Evolutionary conservation across 2,888 invertebrate genomes (phyloP).

Genomic region (Lordiphosa fenestrarum): DNA sequence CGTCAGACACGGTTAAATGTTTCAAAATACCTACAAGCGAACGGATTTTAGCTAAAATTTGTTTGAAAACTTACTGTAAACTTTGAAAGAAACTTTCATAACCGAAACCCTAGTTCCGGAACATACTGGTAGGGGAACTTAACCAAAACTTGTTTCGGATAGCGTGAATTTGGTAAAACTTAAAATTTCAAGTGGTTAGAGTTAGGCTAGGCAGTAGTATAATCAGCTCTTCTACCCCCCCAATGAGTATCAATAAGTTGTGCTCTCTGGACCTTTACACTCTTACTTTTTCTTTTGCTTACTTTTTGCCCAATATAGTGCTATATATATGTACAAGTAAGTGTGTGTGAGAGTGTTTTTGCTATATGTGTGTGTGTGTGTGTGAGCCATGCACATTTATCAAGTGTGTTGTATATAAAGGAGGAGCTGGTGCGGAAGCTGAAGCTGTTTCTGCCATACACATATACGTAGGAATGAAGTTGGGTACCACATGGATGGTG

Average conservation of each 20-base stretch:
- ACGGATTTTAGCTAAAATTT: too few relatives aligned
- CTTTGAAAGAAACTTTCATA: too few relatives aligned
- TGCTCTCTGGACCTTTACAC: neutral
- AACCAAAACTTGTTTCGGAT: too few relatives aligned
- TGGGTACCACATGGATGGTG: conserved; percentile 37
- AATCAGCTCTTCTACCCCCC: too few relatives aligned
- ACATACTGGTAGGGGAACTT: too few relatives aligned
- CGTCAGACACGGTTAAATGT: too few relatives aligned
- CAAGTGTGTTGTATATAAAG: conserved; percentile 49
- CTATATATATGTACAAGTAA: conserved; percentile 23
- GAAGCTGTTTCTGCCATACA: conserved; percentile 46
- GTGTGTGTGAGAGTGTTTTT: conserved; percentile 17
- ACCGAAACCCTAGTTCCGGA: too few relatives aligned
- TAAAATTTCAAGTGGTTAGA: too few relatives aligned
- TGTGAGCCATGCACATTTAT: conserved; percentile 63
- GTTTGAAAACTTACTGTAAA: too few relatives aligned
- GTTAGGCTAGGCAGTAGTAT: too few relatives aligned
- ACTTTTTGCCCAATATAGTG: conserved; percentile 50
- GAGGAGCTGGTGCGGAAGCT: conserved; percentile 37
- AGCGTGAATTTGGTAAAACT: too few relatives aligned
- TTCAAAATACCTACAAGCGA: too few relatives aligned
- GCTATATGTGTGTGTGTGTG: conserved; percentile 26
- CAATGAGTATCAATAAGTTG: neutral
- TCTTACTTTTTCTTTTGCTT: conserved; percentile 58
- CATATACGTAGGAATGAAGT: conserved; percentile 28